A percentile compares a stretch with the other conserved stretches of the same genome.
These are phyloP conservation scores for Lophotis ruficrista DNA, from an alignment of 2,113 vertebrate genomes.

Conservation along the genomic window DNA sequence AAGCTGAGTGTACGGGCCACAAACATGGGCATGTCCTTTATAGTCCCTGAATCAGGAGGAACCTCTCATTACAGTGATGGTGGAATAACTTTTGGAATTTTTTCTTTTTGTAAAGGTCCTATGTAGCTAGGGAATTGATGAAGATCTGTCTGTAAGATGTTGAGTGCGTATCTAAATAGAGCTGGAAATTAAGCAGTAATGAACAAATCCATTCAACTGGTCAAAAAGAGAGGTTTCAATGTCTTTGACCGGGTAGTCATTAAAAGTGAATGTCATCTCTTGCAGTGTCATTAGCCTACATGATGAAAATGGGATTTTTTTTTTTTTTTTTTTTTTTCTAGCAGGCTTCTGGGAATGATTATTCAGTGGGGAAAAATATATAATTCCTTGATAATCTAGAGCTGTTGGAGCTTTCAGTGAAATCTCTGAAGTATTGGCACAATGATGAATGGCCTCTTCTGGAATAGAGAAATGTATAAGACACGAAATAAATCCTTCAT, in stretches of 20 bases:
- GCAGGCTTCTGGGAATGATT: constrained; percentile 49
- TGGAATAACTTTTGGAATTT: not conserved
- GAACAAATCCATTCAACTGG: not conserved
- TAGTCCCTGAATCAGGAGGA: not conserved
- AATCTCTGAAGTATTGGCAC: constrained; percentile 58
- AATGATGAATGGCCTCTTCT: constrained; percentile 49
- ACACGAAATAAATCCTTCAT: constrained; percentile 53
- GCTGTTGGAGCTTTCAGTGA: constrained; percentile 50
- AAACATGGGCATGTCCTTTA: not conserved
- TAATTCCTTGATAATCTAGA: constrained; percentile 57
- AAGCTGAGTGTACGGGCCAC: not conserved
- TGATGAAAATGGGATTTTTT: constrained; percentile 4
- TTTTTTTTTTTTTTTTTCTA: not conserved
- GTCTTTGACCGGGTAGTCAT: constrained; percentile 2
- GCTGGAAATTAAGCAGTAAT: not conserved
- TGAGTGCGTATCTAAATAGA: not conserved
- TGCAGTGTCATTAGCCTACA: not conserved
- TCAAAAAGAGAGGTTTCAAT: constrained; percentile 14
- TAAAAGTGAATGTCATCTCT: constrained; percentile 44
- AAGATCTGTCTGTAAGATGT: not conserved
- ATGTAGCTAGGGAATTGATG: not conserved
- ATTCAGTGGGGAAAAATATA: constrained; percentile 44
- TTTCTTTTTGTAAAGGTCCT: not conserved
- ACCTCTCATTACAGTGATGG: not conserved
- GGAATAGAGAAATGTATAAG: constrained; percentile 36